Conservation (phyloP, 2,113 vertebrate species). For the Micromys minutus region DNA sequence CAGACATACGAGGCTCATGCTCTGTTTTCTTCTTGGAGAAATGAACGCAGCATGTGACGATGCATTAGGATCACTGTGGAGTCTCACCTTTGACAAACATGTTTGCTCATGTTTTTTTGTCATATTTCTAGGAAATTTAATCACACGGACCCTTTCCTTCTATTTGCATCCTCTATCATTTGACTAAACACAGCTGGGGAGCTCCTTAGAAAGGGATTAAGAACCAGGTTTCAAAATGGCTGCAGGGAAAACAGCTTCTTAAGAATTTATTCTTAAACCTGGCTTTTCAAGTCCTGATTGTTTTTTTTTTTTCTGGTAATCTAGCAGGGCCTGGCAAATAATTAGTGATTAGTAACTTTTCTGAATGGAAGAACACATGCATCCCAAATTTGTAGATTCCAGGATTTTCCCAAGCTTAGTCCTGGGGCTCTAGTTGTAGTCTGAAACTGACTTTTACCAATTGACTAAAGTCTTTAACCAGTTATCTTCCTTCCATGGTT, state of each 20-base stretch:
- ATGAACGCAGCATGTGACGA: background rate
- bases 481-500: background rate
- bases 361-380: background rate
- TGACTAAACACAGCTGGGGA: background rate
- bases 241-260: background rate
- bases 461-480: slow-evolving; percentile 13
- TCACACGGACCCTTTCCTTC: background rate
- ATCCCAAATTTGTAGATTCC: background rate
- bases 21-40: background rate
- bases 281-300: background rate
- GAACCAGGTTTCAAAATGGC: background rate
- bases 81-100: background rate
- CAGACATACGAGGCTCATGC: background rate
- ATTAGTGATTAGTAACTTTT: background rate
- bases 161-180: background rate
- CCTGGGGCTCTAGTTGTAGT: background rate
- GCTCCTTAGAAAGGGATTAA: background rate
- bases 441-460: background rate
- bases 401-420: background rate
- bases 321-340: background rate
- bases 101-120: background rate
- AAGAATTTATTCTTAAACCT: background rate
- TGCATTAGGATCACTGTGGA: background rate
- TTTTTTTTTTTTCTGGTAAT: background rate
- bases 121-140: background rate